A percentile compares a stretch with the other conserved stretches of the same genome.
These are phyloP conservation scores for Ecdyonurus torrentis DNA, from an alignment of 2,888 invertebrate genomes.

Conservation along the genomic window DNA sequence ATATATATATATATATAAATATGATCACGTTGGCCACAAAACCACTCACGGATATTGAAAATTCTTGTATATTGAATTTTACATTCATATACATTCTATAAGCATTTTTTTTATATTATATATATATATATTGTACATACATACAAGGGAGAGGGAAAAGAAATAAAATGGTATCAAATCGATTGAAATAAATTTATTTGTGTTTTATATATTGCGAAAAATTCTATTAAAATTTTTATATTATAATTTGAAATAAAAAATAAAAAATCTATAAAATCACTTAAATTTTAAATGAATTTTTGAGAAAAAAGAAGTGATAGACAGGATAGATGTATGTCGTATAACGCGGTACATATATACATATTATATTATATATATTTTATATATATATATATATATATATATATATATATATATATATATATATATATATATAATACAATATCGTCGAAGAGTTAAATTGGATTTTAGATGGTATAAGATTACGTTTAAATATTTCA, in stretches of 20 bases:
- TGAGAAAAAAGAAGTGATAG: too few relatives aligned
- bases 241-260: too few relatives aligned
- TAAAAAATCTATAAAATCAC: too few relatives aligned
- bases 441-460: neutral
- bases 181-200: neutral
- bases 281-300: too few relatives aligned
- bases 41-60: neutral
- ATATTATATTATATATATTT: neutral
- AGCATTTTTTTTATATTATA: neutral
- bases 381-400: neutral
- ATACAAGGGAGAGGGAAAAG: neutral
- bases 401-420: neutral
- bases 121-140: neutral
- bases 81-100: neutral
- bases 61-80: neutral
- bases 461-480: neutral
- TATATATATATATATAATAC: neutral
- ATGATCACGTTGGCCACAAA: neutral
- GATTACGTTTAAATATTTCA: neutral
- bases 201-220: neutral
- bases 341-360: neutral
- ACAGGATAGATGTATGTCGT: too few relatives aligned
- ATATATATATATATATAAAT: neutral
- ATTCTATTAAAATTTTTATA: neutral
- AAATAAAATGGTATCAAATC: neutral